These are phyloP conservation scores for Pocillopora grandis DNA, from an alignment of 92 coral and sea anemone species.

Conservation along the genomic window DNA sequence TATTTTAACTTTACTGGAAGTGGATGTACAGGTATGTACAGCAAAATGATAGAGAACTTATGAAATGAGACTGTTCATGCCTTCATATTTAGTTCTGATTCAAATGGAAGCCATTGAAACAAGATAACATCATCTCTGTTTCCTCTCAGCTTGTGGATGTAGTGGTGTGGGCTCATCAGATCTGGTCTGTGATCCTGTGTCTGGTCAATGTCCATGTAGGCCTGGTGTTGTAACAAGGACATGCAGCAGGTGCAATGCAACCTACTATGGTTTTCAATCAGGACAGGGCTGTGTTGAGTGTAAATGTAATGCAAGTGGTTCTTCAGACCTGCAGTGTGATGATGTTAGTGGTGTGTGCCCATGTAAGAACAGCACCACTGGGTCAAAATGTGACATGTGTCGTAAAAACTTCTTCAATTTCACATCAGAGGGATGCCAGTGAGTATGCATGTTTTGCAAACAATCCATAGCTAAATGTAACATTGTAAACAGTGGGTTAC, in stretches of 20 bases:
- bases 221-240: slow-evolving; percentile 78
- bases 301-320: slow-evolving; percentile 83
- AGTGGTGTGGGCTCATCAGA: slow-evolving; percentile 70
- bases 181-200: slow-evolving; percentile 78
- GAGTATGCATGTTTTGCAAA: slow-evolving; percentile 39
- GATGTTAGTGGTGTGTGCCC: slow-evolving; percentile 70
- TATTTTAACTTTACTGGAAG: slow-evolving; percentile 75
- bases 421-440: slow-evolving; percentile 94
- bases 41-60: not conserved
- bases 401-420: slow-evolving; percentile 77
- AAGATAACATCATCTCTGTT: not conserved
- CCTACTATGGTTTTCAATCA: slow-evolving; percentile 75
- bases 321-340: slow-evolving; percentile 80
- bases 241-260: slow-evolving; percentile 79
- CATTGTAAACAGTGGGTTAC: not conserved
- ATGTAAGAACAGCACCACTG: slow-evolving; percentile 90
- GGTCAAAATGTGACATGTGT: slow-evolving; percentile 89
- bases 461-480: not conserved
- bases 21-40: slow-evolving; percentile 88
- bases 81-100: not conserved
- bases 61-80: no score
- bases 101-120: not conserved
- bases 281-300: slow-evolving; percentile 91
- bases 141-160: slow-evolving; percentile 77
- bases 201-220: slow-evolving; percentile 93